phyloP scores from a whole-genome alignment of 92 coral and sea anemone species.

The Siderastrea radians region DNA sequence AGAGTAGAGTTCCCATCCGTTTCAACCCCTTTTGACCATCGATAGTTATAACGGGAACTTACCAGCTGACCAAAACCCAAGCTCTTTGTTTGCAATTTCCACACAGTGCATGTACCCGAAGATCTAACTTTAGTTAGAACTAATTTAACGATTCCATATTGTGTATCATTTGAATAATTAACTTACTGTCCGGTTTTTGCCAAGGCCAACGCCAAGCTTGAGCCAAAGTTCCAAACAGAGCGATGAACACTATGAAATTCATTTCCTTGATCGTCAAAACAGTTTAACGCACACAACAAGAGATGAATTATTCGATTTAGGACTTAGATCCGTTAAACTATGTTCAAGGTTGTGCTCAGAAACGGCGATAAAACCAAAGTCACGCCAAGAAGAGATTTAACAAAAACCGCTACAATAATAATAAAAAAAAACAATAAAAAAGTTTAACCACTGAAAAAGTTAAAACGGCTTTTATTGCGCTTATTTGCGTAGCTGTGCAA shows the following conservation, averaged over 20 bases:
- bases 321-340: no score
- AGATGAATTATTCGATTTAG: no score
- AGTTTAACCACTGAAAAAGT: background rate
- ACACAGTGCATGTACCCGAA: no score
- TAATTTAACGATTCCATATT: no score
- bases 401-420: background rate
- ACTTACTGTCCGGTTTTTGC: constrained; percentile 45
- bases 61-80: no score
- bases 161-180: background rate
- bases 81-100: no score
- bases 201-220: constrained; percentile 53
- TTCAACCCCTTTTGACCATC: no score
- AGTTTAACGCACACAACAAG: no score
- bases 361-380: background rate
- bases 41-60: no score
- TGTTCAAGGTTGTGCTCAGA: background rate
- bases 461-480: background rate
- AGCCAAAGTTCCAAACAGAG: constrained; percentile 39
- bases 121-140: no score
- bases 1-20: no score
- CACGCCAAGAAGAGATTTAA: background rate
- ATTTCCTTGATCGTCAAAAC: background rate
- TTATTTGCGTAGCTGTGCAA: background rate
- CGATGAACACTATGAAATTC: constrained; percentile 11
- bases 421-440: background rate